phyloP scores from a whole-genome alignment of 1,140 invertebrate genomes.

The Pseudomyrmex sp. region DNA sequence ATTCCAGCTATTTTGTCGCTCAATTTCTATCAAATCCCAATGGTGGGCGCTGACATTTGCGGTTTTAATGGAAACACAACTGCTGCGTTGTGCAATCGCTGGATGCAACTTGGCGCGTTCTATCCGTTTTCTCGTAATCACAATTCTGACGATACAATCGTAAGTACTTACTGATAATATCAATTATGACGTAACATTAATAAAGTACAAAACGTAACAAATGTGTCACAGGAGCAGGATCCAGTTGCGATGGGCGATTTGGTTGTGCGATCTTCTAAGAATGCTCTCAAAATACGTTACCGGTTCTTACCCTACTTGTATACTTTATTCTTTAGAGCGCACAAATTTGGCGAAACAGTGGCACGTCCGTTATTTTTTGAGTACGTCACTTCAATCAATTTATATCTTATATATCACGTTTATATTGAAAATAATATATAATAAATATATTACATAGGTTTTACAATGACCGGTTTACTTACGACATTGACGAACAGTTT shows the following conservation, averaged over 20 bases:
- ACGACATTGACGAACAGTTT: conserved; percentile 92
- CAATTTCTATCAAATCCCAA: conserved; percentile 93
- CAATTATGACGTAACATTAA: conserved; percentile 17
- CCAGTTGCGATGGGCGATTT: conserved; percentile 89
- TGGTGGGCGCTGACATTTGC: conserved; percentile 96
- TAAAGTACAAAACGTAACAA: conserved; percentile 5
- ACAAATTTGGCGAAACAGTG: conserved; percentile 90
- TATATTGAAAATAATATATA: background rate
- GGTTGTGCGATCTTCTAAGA: conserved; percentile 88
- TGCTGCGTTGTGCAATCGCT: conserved; percentile 89
- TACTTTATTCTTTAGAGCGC: conserved; percentile 91
- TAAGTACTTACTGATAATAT: conserved; percentile 80
- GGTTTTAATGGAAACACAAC: conserved; percentile 94
- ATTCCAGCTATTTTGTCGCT: conserved; percentile 90
- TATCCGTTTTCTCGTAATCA: conserved; percentile 96
- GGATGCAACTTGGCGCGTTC: conserved; percentile 94
- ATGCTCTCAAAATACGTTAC: conserved; percentile 90
- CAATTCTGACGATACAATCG: conserved; percentile 90
- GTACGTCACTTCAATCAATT: conserved; percentile 84
- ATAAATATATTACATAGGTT: conserved; percentile 85
- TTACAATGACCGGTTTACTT: conserved; percentile 88
- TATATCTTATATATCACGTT: background rate
- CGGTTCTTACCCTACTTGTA: conserved; percentile 93
- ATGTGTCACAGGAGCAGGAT: conserved; percentile 89
- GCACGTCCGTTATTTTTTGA: conserved; percentile 93